These are phyloP conservation scores for Philereme vetulata DNA, from an alignment of 2,888 invertebrate species.

Conservation along the genomic window DNA sequence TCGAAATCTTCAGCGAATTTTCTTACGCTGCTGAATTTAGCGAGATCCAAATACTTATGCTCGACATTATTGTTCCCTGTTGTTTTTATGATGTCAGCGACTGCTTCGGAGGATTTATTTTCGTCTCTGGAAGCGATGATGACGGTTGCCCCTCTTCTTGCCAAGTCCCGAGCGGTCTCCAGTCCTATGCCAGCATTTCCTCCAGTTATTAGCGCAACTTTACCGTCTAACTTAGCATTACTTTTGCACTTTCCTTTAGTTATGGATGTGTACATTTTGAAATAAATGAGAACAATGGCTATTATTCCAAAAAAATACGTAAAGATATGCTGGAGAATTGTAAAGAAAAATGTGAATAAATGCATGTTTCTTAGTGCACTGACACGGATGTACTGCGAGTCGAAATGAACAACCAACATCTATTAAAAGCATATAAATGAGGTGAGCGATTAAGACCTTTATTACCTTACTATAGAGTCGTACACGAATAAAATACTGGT, in stretches of 20 bases:
- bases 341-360: background rate
- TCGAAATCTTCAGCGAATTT: conserved; percentile 85
- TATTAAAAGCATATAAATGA: no score
- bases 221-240: conserved; percentile 67
- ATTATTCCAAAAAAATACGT: conserved; percentile 6
- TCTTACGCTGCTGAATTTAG: conserved; percentile 77
- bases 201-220: conserved; percentile 90
- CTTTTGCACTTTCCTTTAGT: conserved; percentile 59
- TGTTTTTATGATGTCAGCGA: conserved; percentile 86
- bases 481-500: no score
- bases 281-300: conserved; percentile 13
- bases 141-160: conserved; percentile 86
- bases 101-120: conserved; percentile 86
- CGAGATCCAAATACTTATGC: conserved; percentile 79
- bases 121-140: conserved; percentile 91
- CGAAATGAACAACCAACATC: no score
- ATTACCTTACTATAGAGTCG: no score
- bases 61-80: conserved; percentile 88
- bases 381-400: conserved; percentile 5
- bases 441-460: no score
- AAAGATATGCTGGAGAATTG: conserved; percentile 5
- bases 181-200: conserved; percentile 93
- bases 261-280: conserved; percentile 45
- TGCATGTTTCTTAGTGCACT: conserved; percentile 20
- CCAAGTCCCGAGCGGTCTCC: conserved; percentile 88